Conservation (phyloP, 2,888 invertebrate species). For the Caradrina kadenii region DNA sequence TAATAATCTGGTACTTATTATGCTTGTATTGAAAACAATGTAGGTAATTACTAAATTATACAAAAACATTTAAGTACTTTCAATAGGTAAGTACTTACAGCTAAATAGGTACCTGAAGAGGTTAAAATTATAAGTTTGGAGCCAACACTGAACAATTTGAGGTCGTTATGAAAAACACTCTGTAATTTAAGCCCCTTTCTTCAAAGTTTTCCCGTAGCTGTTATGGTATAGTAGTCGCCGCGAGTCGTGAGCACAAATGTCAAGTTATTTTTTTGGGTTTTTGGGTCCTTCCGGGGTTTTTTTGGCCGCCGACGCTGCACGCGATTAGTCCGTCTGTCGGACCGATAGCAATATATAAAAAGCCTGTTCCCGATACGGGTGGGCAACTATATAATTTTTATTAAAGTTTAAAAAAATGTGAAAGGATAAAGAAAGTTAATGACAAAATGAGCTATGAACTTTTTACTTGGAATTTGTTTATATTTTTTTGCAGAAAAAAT, state of each 20-base stretch:
- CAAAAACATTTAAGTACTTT: slow-evolving; percentile 1
- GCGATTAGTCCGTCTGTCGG: no score
- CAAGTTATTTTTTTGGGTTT: no score
- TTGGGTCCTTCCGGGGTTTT: no score
- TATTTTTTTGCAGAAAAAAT: no score
- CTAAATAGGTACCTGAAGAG: slow-evolving; percentile 17
- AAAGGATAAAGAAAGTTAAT: background rate
- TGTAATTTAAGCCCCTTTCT: slow-evolving; percentile 55
- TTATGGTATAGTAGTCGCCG: no score
- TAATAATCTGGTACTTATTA: no score
- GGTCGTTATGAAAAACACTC: slow-evolving; percentile 57
- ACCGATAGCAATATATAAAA: background rate
- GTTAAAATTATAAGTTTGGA: slow-evolving; percentile 46
- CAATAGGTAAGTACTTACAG: background rate
- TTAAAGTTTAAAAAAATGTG: background rate
- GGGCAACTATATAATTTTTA: background rate
- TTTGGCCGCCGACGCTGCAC: no score
- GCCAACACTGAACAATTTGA: slow-evolving; percentile 45
- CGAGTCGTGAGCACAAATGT: no score
- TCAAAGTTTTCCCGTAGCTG: slow-evolving; percentile 11
- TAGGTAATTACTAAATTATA: slow-evolving; percentile 2
- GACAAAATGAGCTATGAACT: no score
- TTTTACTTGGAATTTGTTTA: background rate
- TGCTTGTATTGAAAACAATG: slow-evolving; percentile 5
- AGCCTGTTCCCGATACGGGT: background rate